Evolutionary conservation across 2,113 vertebrate genomes (phyloP).

Genomic region (Atrichornis clamosus): DNA sequence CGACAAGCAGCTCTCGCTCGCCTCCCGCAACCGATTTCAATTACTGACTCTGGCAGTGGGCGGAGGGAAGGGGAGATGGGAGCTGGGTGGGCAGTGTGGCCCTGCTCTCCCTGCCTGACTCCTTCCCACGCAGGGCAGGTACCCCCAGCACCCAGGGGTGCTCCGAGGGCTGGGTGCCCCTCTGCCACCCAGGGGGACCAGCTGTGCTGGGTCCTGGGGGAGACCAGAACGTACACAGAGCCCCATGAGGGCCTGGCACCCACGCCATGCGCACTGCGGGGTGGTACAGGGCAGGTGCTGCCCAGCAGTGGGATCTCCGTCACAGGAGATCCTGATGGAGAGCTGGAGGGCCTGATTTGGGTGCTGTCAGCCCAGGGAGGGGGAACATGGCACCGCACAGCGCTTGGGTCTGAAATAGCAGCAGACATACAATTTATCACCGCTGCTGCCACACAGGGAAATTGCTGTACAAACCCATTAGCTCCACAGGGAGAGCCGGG

Average conservation of each 20-base stretch:
- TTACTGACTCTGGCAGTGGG: background rate
- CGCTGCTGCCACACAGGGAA: slow-evolving; percentile 48
- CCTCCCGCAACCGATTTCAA: slow-evolving; percentile 22
- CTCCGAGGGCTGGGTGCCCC: background rate
- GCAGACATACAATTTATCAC: slow-evolving; percentile 61
- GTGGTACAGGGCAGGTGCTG: background rate
- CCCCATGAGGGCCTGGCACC: fast-evolving
- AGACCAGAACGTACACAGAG: background rate
- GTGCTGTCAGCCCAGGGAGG: background rate
- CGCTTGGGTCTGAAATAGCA: slow-evolving; percentile 59
- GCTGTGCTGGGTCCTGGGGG: background rate
- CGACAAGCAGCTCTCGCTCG: background rate
- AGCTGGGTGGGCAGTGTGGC: background rate
- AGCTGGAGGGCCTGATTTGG: background rate
- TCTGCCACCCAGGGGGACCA: background rate
- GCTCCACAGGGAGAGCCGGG: slow-evolving; percentile 46
- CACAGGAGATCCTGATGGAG: background rate
- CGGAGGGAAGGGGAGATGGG: background rate
- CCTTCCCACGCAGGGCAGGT: fast-evolving
- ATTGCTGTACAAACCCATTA: slow-evolving; percentile 67
- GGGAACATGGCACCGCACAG: slow-evolving; percentile 20
- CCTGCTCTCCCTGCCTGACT: background rate
- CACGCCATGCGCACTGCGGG: fast-evolving
- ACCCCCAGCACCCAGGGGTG: background rate
- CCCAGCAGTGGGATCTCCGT: fast-evolving